A percentile compares a stretch with the other conserved stretches of the same genome.
These are phyloP conservation scores for Perithous albicinctus DNA, from an alignment of 2,888 invertebrate genomes.

Conservation along the genomic window DNA sequence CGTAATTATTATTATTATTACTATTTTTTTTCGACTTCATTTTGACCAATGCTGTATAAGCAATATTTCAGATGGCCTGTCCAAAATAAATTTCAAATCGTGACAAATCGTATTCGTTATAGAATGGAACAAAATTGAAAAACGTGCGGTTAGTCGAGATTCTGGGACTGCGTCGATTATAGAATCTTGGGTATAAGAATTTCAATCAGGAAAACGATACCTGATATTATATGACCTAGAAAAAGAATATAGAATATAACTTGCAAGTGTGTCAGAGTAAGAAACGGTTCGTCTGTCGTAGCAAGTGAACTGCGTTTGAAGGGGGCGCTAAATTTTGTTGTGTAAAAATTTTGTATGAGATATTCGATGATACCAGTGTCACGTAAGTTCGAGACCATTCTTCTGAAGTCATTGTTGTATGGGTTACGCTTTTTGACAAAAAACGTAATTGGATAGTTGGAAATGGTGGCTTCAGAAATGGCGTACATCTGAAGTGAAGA, in stretches of 20 bases:
- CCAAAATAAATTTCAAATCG: too few species aligned
- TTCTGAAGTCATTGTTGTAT: slow-evolving; percentile 50
- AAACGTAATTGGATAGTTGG: slow-evolving; percentile 56
- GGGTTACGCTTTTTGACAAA: slow-evolving; percentile 60
- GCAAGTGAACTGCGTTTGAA: too few species aligned
- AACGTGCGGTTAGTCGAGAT: too few species aligned
- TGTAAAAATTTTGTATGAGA: too few species aligned
- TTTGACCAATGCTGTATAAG: too few species aligned
- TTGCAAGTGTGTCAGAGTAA: not conserved
- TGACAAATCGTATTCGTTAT: too few species aligned
- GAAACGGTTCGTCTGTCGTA: not conserved
- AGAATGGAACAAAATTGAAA: too few species aligned
- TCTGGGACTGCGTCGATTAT: not conserved
- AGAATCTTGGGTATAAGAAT: not conserved
- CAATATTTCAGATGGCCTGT: too few species aligned
- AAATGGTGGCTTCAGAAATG: slow-evolving; percentile 9
- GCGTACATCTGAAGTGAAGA: slow-evolving; percentile 53
- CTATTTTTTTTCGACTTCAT: too few species aligned
- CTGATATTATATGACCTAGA: not conserved
- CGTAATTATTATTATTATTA: too few species aligned
- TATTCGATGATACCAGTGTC: slow-evolving; percentile 59
- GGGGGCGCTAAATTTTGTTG: too few species aligned
- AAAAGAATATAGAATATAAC: not conserved
- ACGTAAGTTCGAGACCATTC: slow-evolving; percentile 41
- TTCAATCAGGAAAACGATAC: slow-evolving; percentile 14